Base-by-base conservation (phyloP, 2,797 vertebrate species). In the Anguilla megastoma region DNA sequence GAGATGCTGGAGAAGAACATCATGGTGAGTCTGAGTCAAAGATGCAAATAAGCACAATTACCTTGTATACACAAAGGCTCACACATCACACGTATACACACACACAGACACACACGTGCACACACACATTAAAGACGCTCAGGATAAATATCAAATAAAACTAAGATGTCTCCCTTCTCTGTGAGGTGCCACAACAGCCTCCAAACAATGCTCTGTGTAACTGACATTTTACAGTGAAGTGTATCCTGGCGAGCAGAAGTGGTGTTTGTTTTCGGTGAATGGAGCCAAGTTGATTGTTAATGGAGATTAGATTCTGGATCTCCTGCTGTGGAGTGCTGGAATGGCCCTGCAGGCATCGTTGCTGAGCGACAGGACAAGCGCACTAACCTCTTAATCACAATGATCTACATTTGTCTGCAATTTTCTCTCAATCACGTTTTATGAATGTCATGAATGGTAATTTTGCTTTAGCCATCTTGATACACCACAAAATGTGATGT, bases 1-100 rank as follows among this genome's bases (percentile, higher is more conserved):
- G 98, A 99, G 95, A 99, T 99, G 99, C 96, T 99, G 96, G 98
- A 99, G 96, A 99, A 98, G 96, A 99, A 99, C 82, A 96, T 99
- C 90, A 99, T 99, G 98, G 98, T 99, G 89, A 87, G 91, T 48
- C 7, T 1, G 91, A 88, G 71, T 16, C 56, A 0, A 1, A 18
- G 10, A 7, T 50, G 52, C 36, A 16, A 21, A 63, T 76, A 27
- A 27, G 5, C 16, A 74, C 27, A 18, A 60, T 21, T 63, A 21
- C 58, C 9, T 63, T 2, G 33, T 33, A n/a, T 3, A 36, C 82
- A 85, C 36, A 45, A 24, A 63, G 24, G 24, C 18, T 63, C 16
- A n/a, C 60, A 63, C 60, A 21, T 54, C 12, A 16, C 56, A 16
- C 56, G 6, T 18, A 24, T 10, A 36, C 82, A 85, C 36, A 45